These are phyloP conservation scores for Tachuris rubrigastra DNA, from an alignment of 2,113 vertebrate species.

Conservation along the genomic window DNA sequence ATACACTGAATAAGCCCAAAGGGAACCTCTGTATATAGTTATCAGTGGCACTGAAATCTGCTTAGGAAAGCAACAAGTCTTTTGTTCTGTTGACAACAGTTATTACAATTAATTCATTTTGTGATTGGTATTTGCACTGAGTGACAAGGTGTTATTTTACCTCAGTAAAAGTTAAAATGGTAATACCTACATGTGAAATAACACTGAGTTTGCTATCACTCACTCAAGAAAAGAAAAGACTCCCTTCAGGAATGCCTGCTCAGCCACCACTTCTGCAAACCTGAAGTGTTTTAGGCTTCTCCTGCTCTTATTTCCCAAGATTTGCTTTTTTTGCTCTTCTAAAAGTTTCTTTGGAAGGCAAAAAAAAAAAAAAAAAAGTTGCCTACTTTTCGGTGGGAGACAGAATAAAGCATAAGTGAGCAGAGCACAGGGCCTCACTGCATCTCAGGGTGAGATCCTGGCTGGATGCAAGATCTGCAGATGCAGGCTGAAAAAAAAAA, in stretches of 20 bases:
- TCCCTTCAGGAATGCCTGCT: constrained; percentile 54
- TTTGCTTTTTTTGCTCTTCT: background rate
- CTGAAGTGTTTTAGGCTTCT: background rate
- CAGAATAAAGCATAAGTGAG: background rate
- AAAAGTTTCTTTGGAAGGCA: background rate
- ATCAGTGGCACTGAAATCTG: constrained; percentile 78
- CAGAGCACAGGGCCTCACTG: background rate
- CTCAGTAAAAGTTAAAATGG: constrained; percentile 86
- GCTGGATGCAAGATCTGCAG: accelerated
- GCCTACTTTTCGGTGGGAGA: background rate
- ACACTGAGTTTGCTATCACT: constrained; percentile 77
- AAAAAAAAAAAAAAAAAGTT: background rate
- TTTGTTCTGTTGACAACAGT: constrained; percentile 87
- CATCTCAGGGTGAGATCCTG: accelerated
- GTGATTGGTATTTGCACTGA: constrained; percentile 89
- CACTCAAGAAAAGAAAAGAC: constrained; percentile 69
- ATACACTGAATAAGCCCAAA: constrained; percentile 66
- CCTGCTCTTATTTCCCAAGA: background rate
- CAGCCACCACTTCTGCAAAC: constrained; percentile 1
- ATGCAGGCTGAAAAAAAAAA: accelerated
- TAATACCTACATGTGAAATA: constrained; percentile 83
- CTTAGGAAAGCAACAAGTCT: constrained; percentile 89
- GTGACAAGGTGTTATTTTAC: constrained; percentile 95
- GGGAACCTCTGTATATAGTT: constrained; percentile 72
- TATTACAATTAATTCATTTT: constrained; percentile 93